Evolutionary conservation across 2,888 invertebrate genomes (phyloP).

Genomic region (Lycia hirtaria): DNA sequence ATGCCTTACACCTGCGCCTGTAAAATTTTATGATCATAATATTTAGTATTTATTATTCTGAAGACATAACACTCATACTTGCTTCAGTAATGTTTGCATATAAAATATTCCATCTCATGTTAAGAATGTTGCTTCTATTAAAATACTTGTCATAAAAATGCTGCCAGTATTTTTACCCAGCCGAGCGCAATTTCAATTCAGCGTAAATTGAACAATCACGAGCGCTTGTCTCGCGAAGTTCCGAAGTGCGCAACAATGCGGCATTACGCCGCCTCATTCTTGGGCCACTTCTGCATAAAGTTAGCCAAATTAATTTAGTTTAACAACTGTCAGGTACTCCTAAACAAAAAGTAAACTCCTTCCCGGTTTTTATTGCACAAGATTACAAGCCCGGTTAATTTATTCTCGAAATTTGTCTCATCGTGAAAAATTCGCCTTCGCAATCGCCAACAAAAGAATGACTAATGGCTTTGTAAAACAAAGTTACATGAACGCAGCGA

Average conservation of each 20-base stretch:
- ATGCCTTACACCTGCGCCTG: not conserved
- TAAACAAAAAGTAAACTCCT: slow-evolving; percentile 52
- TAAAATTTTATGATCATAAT: not conserved
- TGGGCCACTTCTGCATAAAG: slow-evolving; percentile 43
- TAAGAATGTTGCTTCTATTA: slow-evolving; percentile 20
- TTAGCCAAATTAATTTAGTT: slow-evolving; percentile 46
- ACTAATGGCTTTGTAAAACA: slow-evolving; percentile 80
- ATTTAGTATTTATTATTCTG: slow-evolving; percentile 1
- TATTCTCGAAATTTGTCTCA: slow-evolving; percentile 84
- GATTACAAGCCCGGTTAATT: slow-evolving; percentile 82
- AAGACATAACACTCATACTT: slow-evolving; percentile 3
- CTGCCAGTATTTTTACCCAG: slow-evolving; percentile 35
- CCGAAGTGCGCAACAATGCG: slow-evolving; percentile 40
- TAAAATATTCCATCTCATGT: slow-evolving; percentile 16
- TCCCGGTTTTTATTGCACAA: slow-evolving; percentile 66
- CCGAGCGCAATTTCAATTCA: slow-evolving; percentile 29
- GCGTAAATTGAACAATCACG: slow-evolving; percentile 43
- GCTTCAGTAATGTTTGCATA: slow-evolving; percentile 22
- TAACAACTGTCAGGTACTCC: slow-evolving; percentile 49
- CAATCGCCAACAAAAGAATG: slow-evolving; percentile 83
- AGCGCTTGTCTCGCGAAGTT: slow-evolving; percentile 41
- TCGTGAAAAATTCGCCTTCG: slow-evolving; percentile 79
- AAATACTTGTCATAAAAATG: slow-evolving; percentile 36
- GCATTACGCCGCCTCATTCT: slow-evolving; percentile 39
- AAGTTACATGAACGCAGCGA: slow-evolving; percentile 75